Base-by-base conservation (phyloP, 2,113 vertebrate species). In the Dasyurus viverrinus region DNA sequence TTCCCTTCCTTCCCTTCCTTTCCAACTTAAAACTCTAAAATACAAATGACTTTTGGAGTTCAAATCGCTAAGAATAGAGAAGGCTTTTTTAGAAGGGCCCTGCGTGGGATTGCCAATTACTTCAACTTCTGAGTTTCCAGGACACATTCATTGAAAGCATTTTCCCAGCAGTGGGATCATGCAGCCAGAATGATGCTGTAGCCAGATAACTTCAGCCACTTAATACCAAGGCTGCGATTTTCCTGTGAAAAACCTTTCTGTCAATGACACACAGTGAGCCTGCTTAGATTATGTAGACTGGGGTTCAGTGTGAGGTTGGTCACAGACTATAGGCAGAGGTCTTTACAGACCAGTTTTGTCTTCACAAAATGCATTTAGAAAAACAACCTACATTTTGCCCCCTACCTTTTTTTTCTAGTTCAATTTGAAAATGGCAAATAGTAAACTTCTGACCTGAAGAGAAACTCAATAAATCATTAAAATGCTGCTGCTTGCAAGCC, bases 381-480 rank as follows among this genome's bases (percentile, higher is more conserved):
- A 95, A 97, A 96, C 93, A 60, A 91, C 94, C 97, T 95, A 91
- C 47, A 95, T 94, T 94, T 91, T 96, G 93, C n/a, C 50, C 84
- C 95, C 94, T 57, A 52, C 50, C 93, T 93, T 95, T 94, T 96
- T 96, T 93, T 93, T 92, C 89, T 42, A 91, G 52, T 50, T 7
- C 93, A 96, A 96, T 97, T 97, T 96, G 8, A 93, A 98, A 97
- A 97, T 97, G 96, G 95, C 96, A 98, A 97, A 95, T 96, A 95
- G 95, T 97, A 96, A 97, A 96, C 95, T 96, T 95, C 91, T 97
- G 97, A 97, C 96, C 95, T 98, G 95, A 95, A 95, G 95, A 97
- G 93, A 95, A 95, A 97, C 93, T 97, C 96, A 96, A 94, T 97
- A 97, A 97, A 96, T 97, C 96, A 97, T 97, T 95, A 96, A 96